phyloP scores from a whole-genome alignment of 2,113 vertebrate genomes.

The Hippocampus barbouri region DNA sequence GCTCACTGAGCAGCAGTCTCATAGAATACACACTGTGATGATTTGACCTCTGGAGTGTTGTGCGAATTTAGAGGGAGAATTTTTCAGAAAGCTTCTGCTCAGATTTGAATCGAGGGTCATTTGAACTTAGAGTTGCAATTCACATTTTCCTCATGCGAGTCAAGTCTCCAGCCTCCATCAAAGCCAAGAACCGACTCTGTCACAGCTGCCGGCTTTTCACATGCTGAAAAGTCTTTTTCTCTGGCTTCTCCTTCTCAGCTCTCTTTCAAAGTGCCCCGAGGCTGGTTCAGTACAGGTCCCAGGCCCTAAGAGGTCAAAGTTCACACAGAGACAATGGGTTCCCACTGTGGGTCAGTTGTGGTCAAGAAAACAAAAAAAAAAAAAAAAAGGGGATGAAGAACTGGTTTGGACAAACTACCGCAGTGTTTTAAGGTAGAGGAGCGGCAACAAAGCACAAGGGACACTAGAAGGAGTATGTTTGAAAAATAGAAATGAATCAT shows the following conservation, averaged over 20 bases:
- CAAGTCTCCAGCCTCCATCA: constrained; percentile 1
- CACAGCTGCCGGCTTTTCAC: constrained; percentile 14
- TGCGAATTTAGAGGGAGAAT: constrained; percentile 7
- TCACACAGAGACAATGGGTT: constrained; percentile 51
- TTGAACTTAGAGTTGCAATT: neutral
- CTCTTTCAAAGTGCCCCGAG: constrained; percentile 43
- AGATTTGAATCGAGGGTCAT: neutral
- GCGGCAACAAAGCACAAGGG: constrained; percentile 39
- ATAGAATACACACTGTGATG: neutral
- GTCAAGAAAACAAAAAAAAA: constrained; percentile 64
- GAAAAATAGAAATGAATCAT: constrained; percentile 17
- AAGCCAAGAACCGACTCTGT: constrained; percentile 5
- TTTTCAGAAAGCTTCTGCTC: neutral
- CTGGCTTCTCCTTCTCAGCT: constrained; percentile 1
- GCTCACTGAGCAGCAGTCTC: neutral
- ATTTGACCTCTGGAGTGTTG: constrained; percentile 10
- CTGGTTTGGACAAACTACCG: constrained; percentile 42
- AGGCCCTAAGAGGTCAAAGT: constrained; percentile 63
- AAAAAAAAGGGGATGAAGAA: constrained; percentile 39
- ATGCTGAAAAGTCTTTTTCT: constrained; percentile 17
- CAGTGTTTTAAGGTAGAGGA: constrained; percentile 35
- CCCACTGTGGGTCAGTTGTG: constrained; percentile 57
- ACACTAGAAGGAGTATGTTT: neutral
- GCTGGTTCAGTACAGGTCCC: constrained; percentile 56
- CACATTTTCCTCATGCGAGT: constrained; percentile 47